Percentiles rank a stretch among this genome's conserved stretches.
Evolutionary conservation across 2,113 vertebrate genomes (phyloP).

Genomic region (Empidonax alnorum): DNA sequence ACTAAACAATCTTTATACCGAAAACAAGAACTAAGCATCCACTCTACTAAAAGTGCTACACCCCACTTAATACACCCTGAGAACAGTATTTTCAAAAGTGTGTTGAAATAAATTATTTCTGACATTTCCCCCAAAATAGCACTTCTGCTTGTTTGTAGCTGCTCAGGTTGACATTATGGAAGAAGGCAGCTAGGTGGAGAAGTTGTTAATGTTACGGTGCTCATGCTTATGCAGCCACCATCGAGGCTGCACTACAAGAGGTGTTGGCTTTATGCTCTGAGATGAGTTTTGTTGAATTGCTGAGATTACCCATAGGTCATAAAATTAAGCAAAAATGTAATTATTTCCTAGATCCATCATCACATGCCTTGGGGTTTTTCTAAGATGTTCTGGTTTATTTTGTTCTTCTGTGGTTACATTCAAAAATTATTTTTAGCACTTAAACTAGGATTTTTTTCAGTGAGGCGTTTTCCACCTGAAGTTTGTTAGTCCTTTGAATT

Average conservation of each 20-base stretch:
- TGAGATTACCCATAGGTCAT: not conserved
- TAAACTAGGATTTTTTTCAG: not conserved
- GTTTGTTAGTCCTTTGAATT: not conserved
- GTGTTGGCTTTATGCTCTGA: not conserved
- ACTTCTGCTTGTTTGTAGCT: conserved; percentile 2
- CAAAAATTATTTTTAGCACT: not conserved
- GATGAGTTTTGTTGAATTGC: not conserved
- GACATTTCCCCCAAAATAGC: not conserved
- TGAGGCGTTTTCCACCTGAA: not conserved
- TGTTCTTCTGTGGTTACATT: not conserved
- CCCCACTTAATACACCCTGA: not conserved
- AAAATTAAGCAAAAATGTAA: not conserved
- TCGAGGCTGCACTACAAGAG: not conserved
- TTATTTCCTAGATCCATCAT: not conserved
- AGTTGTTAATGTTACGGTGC: not conserved
- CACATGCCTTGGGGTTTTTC: not conserved
- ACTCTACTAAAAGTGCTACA: not conserved
- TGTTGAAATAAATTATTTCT: conserved; percentile 44
- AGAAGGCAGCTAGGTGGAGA: conserved; percentile 45
- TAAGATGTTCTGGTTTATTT: not conserved
- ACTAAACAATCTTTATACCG: conserved; percentile 4
- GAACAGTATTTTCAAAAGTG: conserved; percentile 3
- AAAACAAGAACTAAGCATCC: not conserved
- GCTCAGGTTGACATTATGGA: not conserved
- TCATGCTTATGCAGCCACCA: not conserved